These are phyloP conservation scores for Tipula confusa DNA, from an alignment of 2,888 invertebrate species.

Conservation along the genomic window DNA sequence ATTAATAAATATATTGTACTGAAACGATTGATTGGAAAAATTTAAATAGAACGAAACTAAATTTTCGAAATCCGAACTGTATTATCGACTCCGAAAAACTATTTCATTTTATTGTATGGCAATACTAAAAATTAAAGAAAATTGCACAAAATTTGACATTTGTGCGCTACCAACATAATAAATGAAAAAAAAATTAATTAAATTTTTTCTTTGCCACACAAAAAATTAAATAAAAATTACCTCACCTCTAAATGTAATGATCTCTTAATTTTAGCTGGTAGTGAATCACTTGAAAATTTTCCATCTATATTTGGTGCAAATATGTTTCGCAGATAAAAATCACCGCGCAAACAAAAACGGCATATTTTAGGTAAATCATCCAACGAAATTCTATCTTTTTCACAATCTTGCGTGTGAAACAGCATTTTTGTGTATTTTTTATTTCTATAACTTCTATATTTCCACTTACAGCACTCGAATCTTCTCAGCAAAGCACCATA, in stretches of 20 bases:
- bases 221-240: background rate
- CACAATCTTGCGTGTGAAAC: background rate
- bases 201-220: background rate
- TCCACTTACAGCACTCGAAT: background rate
- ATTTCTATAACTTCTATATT: background rate
- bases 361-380: slow-evolving; percentile 28
- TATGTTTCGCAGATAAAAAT: background rate
- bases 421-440: background rate
- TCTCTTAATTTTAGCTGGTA: slow-evolving; percentile 14
- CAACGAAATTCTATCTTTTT: slow-evolving; percentile 15
- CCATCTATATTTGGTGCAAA: background rate
- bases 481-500: background rate
- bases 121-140: background rate
- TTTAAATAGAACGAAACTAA: background rate
- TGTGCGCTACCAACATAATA: background rate
- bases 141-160: background rate
- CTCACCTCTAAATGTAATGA: slow-evolving; percentile 29
- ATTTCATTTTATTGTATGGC: background rate
- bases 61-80: background rate
- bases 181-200: background rate
- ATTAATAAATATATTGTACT: background rate
- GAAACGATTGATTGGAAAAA: background rate
- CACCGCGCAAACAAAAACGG: slow-evolving; percentile 25
- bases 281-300: background rate
- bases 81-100: background rate